Base-by-base conservation (phyloP, 1,140 invertebrate species). In the Eufriesea mexicana region DNA sequence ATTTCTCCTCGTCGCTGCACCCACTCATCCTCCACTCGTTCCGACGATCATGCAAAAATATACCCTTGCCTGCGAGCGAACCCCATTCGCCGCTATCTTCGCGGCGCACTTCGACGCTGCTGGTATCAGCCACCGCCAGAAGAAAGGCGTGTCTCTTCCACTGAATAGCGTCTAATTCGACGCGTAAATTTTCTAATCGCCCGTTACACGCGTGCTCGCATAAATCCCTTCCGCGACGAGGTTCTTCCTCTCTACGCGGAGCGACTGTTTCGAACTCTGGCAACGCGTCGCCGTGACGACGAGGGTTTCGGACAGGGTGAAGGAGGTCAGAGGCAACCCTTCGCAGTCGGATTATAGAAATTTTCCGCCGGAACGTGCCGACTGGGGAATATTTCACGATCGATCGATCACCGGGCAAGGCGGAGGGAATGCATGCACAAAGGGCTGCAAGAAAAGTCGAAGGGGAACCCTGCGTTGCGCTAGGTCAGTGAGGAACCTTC, bases 371-470 rank as follows among this genome's bases (percentile, higher is more conserved):
- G 79, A n/a, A n/a, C n/a, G n/a, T n/a, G n/a, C n/a, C 57, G 72
- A 59, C 62, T 80, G 72, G 35, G 18, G 80, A 79, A 82, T 85
- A 85, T 87, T 88, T 88, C 57, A 87, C 86, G 79, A 87, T 86
- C 86, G 86, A 88, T 87, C 86, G 78, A 62, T 76, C 59, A 86
- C 73, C 80, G 61, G 67, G 35, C 1, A 4, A 35, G 35, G 4
- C 1, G n/a, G 28, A 25, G 47, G 16, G 49, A 35, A 25, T 25
- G 28, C 47, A 42, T 5, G 76, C 16, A 55, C 70, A 64, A 73
- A 85, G 74, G 78, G 83, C 79, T 68, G 42, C 51, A 67, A 83
- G 76, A 72, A 86, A 87, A 68, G 73, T 86, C 71, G 70, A 42
- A 55, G 74, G 42, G 49, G 72, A 59, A 54, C 20, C 68, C 61